Conservation (phyloP, 2,113 vertebrate genomes). For the Gambusia holbrooki region DNA sequence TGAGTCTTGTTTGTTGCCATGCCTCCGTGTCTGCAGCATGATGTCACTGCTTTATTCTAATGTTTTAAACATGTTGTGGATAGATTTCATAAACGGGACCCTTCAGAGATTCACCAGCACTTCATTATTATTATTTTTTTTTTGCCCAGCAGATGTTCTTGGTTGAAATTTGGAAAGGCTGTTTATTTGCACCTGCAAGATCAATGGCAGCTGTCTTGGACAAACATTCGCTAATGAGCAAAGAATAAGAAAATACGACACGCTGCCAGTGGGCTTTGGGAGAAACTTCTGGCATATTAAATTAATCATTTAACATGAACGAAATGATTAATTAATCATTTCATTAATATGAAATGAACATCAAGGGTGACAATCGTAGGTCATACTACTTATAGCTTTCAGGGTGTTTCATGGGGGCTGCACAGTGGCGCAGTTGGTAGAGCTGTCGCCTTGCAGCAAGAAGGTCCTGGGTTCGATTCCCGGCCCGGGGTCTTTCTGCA, state of each 20-base stretch:
- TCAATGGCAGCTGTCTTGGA: background rate
- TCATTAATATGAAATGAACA: too few species aligned
- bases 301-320: too few species aligned
- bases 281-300: background rate
- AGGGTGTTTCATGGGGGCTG: background rate
- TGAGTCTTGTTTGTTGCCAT: background rate
- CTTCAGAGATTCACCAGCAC: background rate
- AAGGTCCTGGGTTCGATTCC: too few species aligned
- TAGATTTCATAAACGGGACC: conserved; percentile 5
- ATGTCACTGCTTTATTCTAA: background rate
- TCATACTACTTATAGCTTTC: background rate
- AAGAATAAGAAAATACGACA: background rate
- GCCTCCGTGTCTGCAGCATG: background rate
- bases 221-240: background rate
- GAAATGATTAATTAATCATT: too few species aligned
- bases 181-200: background rate
- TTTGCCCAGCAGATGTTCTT: conserved; percentile 21
- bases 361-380: too few species aligned
- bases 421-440: too few species aligned
- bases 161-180: background rate
- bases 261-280: too few species aligned
- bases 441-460: too few species aligned
- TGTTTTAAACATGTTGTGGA: background rate
- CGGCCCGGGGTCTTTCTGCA: too few species aligned
- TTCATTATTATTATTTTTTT: background rate